Percentiles rank a stretch among this genome's conserved stretches.
phyloP scores from a whole-genome alignment of 2,888 invertebrate species.

The Dugesia japonica region DNA sequence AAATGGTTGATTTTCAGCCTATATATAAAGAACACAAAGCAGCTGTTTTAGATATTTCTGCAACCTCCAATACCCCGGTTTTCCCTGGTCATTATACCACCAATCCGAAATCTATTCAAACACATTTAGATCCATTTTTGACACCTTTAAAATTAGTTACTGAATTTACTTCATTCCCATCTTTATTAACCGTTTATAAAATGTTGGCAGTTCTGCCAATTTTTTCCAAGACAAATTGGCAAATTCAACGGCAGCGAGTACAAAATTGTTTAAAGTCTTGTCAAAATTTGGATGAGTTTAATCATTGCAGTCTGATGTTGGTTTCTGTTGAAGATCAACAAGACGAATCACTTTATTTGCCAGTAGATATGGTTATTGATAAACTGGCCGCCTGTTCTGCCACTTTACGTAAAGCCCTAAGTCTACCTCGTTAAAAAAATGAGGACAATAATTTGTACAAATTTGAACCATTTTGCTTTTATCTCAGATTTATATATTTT shows the following conservation, averaged over 20 bases:
- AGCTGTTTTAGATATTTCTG: not conserved
- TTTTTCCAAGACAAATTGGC: not conserved
- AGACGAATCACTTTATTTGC: not conserved
- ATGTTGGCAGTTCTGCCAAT: not conserved
- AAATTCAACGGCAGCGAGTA: not conserved
- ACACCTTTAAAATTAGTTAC: constrained; percentile 7
- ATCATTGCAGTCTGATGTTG: not conserved
- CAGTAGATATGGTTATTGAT: constrained; percentile 8
- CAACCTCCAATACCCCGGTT: not conserved
- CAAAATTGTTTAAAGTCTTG: constrained; percentile 15
- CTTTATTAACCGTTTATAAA: not conserved
- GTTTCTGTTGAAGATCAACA: not conserved
- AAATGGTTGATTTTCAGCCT: constrained; percentile 10
- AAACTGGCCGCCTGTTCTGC: not conserved
- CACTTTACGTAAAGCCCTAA: not conserved
- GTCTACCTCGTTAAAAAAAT: not conserved
- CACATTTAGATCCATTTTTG: not conserved
- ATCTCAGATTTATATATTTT: not conserved
- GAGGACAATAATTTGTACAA: not conserved
- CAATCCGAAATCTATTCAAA: not conserved
- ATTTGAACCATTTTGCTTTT: not conserved
- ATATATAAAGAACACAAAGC: constrained; percentile 20
- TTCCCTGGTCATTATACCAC: not conserved
- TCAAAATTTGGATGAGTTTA: not conserved
- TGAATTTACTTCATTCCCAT: constrained; percentile 20